phyloP scores from a whole-genome alignment of 2,113 vertebrate species.

The Numenius arquata region DNA sequence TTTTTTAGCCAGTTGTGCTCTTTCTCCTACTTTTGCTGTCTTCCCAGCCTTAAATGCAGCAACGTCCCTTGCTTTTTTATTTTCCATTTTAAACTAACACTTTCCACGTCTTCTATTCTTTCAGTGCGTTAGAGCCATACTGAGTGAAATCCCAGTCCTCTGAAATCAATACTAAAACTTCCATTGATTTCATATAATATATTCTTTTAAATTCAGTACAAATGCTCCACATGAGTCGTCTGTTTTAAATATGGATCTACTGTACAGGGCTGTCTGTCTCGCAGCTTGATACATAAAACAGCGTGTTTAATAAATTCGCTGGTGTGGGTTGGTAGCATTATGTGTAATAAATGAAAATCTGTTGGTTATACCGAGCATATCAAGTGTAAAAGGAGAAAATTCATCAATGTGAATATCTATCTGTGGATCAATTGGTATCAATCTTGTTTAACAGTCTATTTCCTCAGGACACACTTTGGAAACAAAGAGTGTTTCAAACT shows the following conservation, averaged over 20 bases:
- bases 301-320: not conserved
- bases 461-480: constrained; percentile 50
- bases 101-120: not conserved
- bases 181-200: constrained; percentile 57
- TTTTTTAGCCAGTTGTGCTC: not conserved
- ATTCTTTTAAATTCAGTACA: constrained; percentile 58
- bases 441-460: constrained; percentile 53
- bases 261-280: constrained; percentile 32
- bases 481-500: constrained; percentile 59
- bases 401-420: constrained; percentile 37
- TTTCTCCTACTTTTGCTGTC: not conserved
- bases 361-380: not conserved
- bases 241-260: constrained; percentile 51
- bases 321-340: constrained; percentile 3
- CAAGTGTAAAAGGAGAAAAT: constrained; percentile 44
- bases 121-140: not conserved
- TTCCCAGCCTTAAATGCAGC: not conserved
- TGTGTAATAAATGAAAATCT: constrained; percentile 43
- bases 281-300: not conserved
- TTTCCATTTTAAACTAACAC: not conserved
- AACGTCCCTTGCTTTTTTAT: not conserved
- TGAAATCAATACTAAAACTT: constrained; percentile 59
- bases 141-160: not conserved
- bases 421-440: constrained; percentile 51
- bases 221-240: constrained; percentile 17